Evolutionary conservation across 2,888 invertebrate species (phyloP), one percentile per base, ranked within the genome.

Genomic region (Drosophila kuntzei): DNA sequence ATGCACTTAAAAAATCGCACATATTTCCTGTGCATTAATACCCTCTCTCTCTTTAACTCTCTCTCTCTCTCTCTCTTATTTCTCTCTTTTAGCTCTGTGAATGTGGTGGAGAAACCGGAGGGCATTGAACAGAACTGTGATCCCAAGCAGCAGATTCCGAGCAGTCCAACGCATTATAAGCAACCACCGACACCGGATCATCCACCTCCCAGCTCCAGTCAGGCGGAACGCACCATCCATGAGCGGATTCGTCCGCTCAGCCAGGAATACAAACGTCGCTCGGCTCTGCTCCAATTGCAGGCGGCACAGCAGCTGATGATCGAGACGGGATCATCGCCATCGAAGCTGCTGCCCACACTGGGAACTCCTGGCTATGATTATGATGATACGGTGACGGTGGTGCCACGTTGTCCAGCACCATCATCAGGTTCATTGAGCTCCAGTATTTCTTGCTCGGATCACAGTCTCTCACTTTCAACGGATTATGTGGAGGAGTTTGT

Each of bases 181-280:
- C 98, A 98, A 92, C 98, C 98, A 11, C 97, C 98, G 9, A 98
- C 98, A 11, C 98, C 98, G 0, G 98, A 98, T 83, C 98, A 98
- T 93, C 98, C 98, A 3, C 98, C 98, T 1, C 98, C 98, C 0
- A 96, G 97, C 9, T 97, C 98, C 3, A 94, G 95, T 87, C 97
- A 97, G 82, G 98, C 98, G 0, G 96, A 97, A 92, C 95, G 95
- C 92, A 95, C 96, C 88, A 98, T 98, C 87, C 96, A 97, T 90
- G 96, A 97, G 91, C 95, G 97, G 92, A 98, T 98, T 89, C 94
- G 97, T 89, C 97, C 97, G 18, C 93, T 97, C 64, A 97, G 97
- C 93, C 97, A 97, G 96, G 98, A 98, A 93, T 90, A 90, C 53
- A 90, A 91, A 32, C 79, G 90, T 0, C 79, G 89, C 0, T 90